A percentile compares a stretch with the other conserved stretches of the same genome.
phyloP scores from a whole-genome alignment of 1,140 invertebrate species.

The Cepaea nemoralis region DNA sequence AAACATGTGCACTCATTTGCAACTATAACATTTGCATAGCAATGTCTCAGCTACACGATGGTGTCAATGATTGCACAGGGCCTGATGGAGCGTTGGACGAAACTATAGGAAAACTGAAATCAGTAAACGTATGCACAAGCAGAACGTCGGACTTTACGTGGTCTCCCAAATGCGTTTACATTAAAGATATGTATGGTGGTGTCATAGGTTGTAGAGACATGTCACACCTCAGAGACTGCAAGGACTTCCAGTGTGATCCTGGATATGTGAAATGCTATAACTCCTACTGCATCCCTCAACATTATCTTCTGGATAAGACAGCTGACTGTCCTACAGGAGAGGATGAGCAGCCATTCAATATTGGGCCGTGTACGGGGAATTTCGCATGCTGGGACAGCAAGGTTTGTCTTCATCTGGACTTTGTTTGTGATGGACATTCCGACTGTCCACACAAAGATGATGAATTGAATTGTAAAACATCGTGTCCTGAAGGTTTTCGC shows the following conservation, averaged over 20 bases:
- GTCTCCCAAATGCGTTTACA: slow-evolving; percentile 17
- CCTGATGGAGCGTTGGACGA: slow-evolving; percentile 27
- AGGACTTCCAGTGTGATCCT: not conserved
- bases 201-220: slow-evolving; percentile 7
- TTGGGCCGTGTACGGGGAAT: not conserved
- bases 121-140: not conserved
- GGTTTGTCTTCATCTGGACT: not conserved
- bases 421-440: not conserved
- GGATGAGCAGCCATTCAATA: not conserved
- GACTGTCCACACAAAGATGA: not conserved
- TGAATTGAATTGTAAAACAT: no score
- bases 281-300: slow-evolving; percentile 4
- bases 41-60: not conserved
- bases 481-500: no score
- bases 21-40: slow-evolving; percentile 3
- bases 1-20: slow-evolving; percentile 8
- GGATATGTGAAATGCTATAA: not conserved
- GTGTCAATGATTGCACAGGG: not conserved
- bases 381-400: not conserved
- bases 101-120: not conserved
- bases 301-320: not conserved
- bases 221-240: slow-evolving; percentile 1
- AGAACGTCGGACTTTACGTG: not conserved
- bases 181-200: not conserved
- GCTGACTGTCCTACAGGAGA: slow-evolving; percentile 8